These are phyloP conservation scores for Tyto alba DNA, from an alignment of 2,113 vertebrate genomes.

Conservation along the genomic window DNA sequence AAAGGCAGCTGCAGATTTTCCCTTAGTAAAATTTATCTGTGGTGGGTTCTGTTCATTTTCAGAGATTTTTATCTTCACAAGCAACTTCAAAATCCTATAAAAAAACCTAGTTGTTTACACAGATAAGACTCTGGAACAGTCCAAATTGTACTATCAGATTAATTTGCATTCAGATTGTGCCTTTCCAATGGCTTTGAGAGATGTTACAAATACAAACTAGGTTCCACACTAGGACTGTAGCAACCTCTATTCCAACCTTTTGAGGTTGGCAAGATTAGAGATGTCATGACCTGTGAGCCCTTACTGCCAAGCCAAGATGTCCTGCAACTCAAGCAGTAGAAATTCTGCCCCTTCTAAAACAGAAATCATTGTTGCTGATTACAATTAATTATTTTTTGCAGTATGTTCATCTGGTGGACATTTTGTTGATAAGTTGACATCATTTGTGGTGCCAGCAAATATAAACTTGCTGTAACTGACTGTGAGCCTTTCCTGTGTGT, in stretches of 20 bases:
- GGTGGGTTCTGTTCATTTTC: background rate
- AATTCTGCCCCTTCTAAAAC: background rate
- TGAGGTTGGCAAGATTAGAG: background rate
- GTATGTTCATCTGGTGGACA: background rate
- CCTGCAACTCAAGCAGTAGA: background rate
- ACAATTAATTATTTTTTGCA: background rate
- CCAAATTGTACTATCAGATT: background rate
- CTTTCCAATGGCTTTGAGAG: background rate
- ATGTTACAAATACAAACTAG: background rate
- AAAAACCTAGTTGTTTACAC: background rate
- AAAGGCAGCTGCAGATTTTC: constrained; percentile 14
- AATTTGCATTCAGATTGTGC: constrained; percentile 10
- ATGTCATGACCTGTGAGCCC: background rate
- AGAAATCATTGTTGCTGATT: background rate
- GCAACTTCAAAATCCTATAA: background rate
- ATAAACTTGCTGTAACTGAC: background rate
- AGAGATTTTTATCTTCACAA: constrained; percentile 10
- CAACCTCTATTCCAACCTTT: background rate
- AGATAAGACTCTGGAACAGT: background rate
- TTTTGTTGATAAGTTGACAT: background rate
- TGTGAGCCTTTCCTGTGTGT: background rate
- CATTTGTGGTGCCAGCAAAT: background rate
- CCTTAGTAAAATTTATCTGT: constrained; percentile 17
- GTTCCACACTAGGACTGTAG: background rate
- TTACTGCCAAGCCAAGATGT: background rate